Evolutionary conservation across 35 echinoderm and acorn worm genomes (phyloP), one percentile per base, ranked within the genome.

Genomic region (Apostichopus californicus): DNA sequence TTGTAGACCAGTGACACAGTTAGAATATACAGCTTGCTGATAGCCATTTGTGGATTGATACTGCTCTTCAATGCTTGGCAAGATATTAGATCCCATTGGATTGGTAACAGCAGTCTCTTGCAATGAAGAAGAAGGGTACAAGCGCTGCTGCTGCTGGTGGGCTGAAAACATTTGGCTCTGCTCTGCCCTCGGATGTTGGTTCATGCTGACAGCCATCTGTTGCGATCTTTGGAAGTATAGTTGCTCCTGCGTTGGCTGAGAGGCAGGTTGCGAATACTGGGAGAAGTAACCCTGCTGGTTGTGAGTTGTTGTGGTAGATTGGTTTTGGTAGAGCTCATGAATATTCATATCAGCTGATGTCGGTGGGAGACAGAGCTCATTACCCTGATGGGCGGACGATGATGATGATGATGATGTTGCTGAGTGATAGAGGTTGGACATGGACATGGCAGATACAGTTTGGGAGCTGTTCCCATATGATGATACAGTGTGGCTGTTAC

Each of bases 181-280:
- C 61, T 91, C 89, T 18, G 56, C 63, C 28, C 20, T 57, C 79
- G 78, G 94, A 70, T 70, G 79, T 46, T 23, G 88, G 34, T 79
- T 75, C 66, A 18, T 14, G 20, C 71, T 75, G 71, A 75, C 71
- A 75, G 71, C 71, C 71, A 75, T 75, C 71, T 75, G 71, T 22
- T 75, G 71, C 7, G 71, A 75, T 75, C 71, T 75, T 75, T 75
- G 71, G 71, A 75, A 75, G 71, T 75, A 75, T 22, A n/a, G 14
- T 8, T 73, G 77, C 77, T 71, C 77, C 26, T 34, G 63, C 28
- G 83, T 24, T 18, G 55, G 93, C 58, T 91, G 87, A 23, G 17
- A 26, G 54, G 70, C 15, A 65, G 34, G 61, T 72, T 83, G 79
- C 22, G 60, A 59, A 71, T 65, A 81, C 79, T 53, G 55, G 9